Base-by-base conservation (phyloP, 2,888 invertebrate genomes). In the Oscheius sp. region DNA sequence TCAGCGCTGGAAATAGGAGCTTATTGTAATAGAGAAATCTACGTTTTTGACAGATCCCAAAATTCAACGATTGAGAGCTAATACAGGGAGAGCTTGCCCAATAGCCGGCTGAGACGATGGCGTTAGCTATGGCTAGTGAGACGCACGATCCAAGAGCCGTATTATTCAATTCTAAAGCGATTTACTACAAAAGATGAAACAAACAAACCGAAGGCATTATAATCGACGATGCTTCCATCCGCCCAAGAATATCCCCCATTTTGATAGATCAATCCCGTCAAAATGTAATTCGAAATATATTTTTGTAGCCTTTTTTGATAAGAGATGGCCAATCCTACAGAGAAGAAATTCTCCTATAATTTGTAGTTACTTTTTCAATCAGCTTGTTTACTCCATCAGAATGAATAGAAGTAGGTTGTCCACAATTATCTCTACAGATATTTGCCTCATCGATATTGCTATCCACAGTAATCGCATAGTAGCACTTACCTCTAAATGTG, bases 51-150 rank as follows among this genome's bases (percentile, higher is more conserved):
- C 37, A 37, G 37, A 37, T 37, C 8, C 37, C 37, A 8, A 29
- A 17, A 25, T 61, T 42, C 2, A 42, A 27, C 5, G 12, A 2
- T 20, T 15, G n/a, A 25, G 20, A 6, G 12, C 10, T 2, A 48
- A 10, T 34, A 20, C 61, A 61, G 15, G 27, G 45, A 20, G 61
- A 61, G 29, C 31, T 61, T 17, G 45, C 45, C 61, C 61, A 61
- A 8, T 42, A 31, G 10, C 61, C 61, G n/a, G 17, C 31, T 27
- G 39, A 25, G 5, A 61, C 61, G 5, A 29, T 10, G 4, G 23
- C 61, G 17, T 42, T 31, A 5, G 17, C 5, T 10, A 61, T 20
- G 4, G 61, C 42, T 45, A 61, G 27, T 4, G 61, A 61, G 27
- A 42, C 42, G 17, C 61, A 61, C 6, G 25, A 25, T 23, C 61